phyloP scores from a whole-genome alignment of 2,113 vertebrate species.

The Azemiops feae region DNA sequence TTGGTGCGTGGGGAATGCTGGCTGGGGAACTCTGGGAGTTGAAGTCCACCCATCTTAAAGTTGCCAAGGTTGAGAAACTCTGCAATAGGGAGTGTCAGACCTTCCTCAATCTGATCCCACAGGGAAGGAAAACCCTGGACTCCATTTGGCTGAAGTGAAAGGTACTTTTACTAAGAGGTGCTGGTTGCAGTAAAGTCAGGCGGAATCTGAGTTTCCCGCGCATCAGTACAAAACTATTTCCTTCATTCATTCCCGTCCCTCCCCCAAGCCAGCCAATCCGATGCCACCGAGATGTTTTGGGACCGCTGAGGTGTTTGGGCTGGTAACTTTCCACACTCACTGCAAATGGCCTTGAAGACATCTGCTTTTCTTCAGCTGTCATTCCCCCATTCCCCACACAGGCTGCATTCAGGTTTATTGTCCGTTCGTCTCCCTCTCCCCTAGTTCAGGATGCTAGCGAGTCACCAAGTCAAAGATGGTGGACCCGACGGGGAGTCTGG shows the following conservation, averaged over 20 bases:
- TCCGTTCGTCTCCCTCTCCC: not conserved
- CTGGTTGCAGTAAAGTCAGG: not conserved
- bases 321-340: not conserved
- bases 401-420: not conserved
- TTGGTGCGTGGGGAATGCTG: not conserved
- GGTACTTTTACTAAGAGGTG: not conserved
- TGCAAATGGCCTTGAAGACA: not conserved
- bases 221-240: not conserved
- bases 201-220: not conserved
- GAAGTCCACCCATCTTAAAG: not conserved
- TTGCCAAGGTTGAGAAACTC: not conserved
- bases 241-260: too few species aligned
- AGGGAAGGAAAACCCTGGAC: not conserved
- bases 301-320: not conserved
- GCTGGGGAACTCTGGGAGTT: not conserved
- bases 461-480: not conserved
- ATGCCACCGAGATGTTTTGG: not conserved
- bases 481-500: not conserved
- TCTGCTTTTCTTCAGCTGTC: not conserved
- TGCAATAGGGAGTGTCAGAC: not conserved
- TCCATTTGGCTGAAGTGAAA: not conserved
- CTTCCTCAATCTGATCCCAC: not conserved
- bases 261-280: not conserved
- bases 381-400: not conserved
- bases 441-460: not conserved